Evolutionary conservation across 2,113 vertebrate genomes (phyloP).

Genomic region (Pipra filicauda): DNA sequence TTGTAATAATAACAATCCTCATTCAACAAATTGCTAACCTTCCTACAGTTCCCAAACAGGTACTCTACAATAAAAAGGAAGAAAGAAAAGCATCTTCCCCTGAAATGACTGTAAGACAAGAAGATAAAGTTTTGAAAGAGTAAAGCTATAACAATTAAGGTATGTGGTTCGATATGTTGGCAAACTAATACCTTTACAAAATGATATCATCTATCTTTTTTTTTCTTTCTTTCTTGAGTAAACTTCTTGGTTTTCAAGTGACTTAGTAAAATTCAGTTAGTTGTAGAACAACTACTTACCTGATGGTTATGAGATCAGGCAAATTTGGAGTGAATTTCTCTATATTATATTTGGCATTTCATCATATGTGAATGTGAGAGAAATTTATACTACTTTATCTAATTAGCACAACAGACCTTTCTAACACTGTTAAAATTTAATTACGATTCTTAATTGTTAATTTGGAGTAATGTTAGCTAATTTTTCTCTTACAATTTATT

Average conservation of each 20-base stretch:
- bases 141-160: neutral
- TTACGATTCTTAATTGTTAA: neutral
- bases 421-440: neutral
- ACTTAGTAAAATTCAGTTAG: neutral
- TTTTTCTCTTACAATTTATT: slow-evolving; percentile 8
- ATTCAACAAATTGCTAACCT: neutral
- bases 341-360: neutral
- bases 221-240: neutral
- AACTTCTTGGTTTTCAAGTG: neutral
- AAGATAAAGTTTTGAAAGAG: neutral
- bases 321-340: neutral
- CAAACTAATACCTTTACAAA: neutral
- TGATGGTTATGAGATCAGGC: neutral
- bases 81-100: neutral
- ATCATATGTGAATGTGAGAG: neutral
- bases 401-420: neutral
- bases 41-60: neutral
- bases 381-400: neutral
- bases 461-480: neutral
- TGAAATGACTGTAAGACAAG: neutral
- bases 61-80: neutral
- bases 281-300: neutral
- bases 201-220: neutral
- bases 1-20: neutral
- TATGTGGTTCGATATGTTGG: neutral